Evolutionary conservation across 2,113 vertebrate species (phyloP).

Genomic region (Lamprotornis superbus): DNA sequence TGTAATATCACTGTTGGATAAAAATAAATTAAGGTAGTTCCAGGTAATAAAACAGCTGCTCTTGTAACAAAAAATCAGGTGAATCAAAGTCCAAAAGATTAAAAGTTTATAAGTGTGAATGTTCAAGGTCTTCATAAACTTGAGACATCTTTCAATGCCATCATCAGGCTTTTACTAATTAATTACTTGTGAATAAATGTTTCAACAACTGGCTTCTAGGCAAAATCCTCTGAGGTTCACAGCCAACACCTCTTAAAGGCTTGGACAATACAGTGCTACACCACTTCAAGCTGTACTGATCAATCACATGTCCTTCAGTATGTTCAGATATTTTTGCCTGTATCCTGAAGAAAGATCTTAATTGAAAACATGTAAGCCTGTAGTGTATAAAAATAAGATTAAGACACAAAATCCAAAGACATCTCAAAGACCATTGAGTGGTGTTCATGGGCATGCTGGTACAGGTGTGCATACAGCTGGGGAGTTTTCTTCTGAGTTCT

Average conservation of each 20-base stretch:
- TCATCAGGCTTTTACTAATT: neutral
- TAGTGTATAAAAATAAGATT: neutral
- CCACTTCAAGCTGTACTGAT: neutral
- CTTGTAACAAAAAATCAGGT: neutral
- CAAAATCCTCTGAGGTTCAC: neutral
- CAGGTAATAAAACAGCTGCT: neutral
- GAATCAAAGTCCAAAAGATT: neutral
- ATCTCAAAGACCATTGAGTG: neutral
- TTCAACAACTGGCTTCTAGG: neutral
- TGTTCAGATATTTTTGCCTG: neutral
- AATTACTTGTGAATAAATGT: neutral
- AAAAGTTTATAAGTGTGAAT: neutral
- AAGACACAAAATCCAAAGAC: neutral
- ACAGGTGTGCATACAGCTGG: neutral
- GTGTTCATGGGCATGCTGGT: neutral
- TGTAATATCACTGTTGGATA: neutral
- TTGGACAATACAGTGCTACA: neutral
- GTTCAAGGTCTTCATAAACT: neutral
- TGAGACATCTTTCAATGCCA: neutral
- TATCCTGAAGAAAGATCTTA: neutral
- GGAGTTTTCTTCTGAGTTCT: neutral
- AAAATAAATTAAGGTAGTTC: neutral
- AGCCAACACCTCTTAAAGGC: neutral
- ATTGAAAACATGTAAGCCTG: neutral
- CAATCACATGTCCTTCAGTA: neutral